Evolutionary conservation across 1,140 invertebrate species (phyloP).

Genomic region (Euglossa dilemma): DNA sequence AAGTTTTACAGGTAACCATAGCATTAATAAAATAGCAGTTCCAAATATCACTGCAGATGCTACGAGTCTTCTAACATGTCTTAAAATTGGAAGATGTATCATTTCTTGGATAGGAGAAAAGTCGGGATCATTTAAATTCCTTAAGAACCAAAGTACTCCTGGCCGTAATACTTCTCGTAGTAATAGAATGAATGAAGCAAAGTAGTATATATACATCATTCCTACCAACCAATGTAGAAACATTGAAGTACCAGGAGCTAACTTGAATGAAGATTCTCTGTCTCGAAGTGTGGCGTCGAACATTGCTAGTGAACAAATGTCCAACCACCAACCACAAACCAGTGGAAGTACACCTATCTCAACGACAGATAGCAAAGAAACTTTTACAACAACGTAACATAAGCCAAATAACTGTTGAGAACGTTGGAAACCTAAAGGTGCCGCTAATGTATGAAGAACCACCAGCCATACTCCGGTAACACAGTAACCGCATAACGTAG

Average conservation of each 20-base stretch:
- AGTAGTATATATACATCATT: slow-evolving; percentile 99
- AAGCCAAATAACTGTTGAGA: slow-evolving; percentile 94
- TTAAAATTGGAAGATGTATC: slow-evolving; percentile 97
- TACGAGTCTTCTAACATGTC: slow-evolving; percentile 94
- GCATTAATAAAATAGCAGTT: slow-evolving; percentile 96
- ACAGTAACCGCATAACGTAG: slow-evolving; percentile 96
- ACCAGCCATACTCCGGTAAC: slow-evolving; percentile 93
- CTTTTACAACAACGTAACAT: slow-evolving; percentile 98
- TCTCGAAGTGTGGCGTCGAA: slow-evolving; percentile 96
- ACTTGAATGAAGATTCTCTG: slow-evolving; percentile 92
- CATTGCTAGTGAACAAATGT: slow-evolving; percentile 97
- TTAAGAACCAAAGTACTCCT: slow-evolving; percentile 97
- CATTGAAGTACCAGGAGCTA: slow-evolving; percentile 96
- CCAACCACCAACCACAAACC: slow-evolving; percentile 99
- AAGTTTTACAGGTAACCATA: slow-evolving; percentile 96
- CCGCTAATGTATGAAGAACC: slow-evolving; percentile 90
- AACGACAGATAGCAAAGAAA: slow-evolving; percentile 94
- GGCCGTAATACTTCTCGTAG: slow-evolving; percentile 96
- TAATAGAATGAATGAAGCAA: slow-evolving; percentile 97
- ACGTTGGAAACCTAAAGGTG: slow-evolving; percentile 89
- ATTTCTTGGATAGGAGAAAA: slow-evolving; percentile 99
- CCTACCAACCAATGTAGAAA: slow-evolving; percentile 99
- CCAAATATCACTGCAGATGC: slow-evolving; percentile 98
- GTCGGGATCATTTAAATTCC: slow-evolving; percentile 99
- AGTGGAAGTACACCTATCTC: slow-evolving; percentile 98